phyloP scores from a whole-genome alignment of 2,113 vertebrate species.

The Notechis scutatus region DNA sequence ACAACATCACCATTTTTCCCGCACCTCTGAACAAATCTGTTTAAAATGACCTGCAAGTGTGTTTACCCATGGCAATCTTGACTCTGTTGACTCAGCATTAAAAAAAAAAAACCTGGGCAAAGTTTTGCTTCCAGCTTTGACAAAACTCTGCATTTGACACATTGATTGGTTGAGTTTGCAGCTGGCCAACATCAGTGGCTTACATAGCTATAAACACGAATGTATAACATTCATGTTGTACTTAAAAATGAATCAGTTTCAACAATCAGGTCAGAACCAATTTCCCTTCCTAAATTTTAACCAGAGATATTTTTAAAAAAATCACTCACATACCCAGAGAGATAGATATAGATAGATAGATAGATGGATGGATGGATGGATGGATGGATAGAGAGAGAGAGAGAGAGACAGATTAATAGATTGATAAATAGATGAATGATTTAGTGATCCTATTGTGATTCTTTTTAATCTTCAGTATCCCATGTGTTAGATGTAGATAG shows the following conservation, averaged over 20 bases:
- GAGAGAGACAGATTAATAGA: too few relatives aligned
- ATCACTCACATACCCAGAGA: too few relatives aligned
- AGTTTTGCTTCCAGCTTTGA: not conserved
- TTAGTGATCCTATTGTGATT: too few relatives aligned
- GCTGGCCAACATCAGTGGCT: not conserved
- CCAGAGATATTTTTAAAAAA: too few relatives aligned
- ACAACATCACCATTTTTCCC: not conserved
- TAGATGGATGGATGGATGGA: too few relatives aligned
- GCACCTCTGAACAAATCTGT: not conserved
- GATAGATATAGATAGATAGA: too few relatives aligned
- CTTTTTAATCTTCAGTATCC: too few relatives aligned
- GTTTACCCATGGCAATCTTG: not conserved
- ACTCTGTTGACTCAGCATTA: not conserved
- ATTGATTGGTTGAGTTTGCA: not conserved
- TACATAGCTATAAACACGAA: not conserved
- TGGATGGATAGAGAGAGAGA: too few relatives aligned
- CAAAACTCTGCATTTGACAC: not conserved
- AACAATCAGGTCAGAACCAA: not conserved
- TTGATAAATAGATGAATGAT: too few relatives aligned
- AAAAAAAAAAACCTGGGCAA: not conserved
- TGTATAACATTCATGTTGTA: not conserved
- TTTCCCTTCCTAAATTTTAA: not conserved
- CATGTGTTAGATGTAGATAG: not conserved
- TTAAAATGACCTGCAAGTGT: not conserved
- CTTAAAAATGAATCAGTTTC: not conserved